phyloP scores from a whole-genome alignment of 2,797 vertebrate genomes.

The Rachycentron canadum region DNA sequence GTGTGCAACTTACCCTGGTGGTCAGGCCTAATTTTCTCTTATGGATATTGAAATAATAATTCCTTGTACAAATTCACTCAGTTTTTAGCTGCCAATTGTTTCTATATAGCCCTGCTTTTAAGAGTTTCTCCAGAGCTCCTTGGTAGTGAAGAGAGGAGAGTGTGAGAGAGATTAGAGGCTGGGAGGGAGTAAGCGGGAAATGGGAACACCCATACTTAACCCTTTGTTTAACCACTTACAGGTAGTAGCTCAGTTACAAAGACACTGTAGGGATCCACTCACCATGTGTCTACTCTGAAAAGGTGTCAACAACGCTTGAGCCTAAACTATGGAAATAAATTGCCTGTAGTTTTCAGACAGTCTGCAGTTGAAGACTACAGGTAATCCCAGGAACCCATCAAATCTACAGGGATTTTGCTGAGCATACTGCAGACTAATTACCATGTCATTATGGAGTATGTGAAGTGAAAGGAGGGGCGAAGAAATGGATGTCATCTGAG shows the following conservation, averaged over 20 bases:
- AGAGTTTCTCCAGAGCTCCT: conserved; percentile 70
- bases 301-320: conserved; percentile 1
- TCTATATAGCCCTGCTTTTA: conserved; percentile 59
- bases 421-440: conserved; percentile 24
- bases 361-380: conserved; percentile 5
- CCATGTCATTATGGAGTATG: conserved; percentile 25
- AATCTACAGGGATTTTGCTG: conserved; percentile 13
- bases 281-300: conserved; percentile 29
- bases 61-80: conserved; percentile 34
- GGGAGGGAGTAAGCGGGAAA: conserved; percentile 68
- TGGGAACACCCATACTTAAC: conserved; percentile 81
- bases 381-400: conserved; percentile 15
- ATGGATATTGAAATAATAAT: conserved; percentile 12
- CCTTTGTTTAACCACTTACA: conserved; percentile 73
- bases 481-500: conserved; percentile 25
- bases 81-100: conserved; percentile 48
- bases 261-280: conserved; percentile 10
- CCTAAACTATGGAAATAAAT: conserved; percentile 10
- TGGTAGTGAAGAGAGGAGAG: conserved; percentile 66
- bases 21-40: conserved; percentile 24
- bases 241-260: conserved; percentile 40
- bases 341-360: background rate
- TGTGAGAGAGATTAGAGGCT: conserved; percentile 68
- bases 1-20: conserved; percentile 68
- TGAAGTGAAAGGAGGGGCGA: background rate